A percentile compares a stretch with the other conserved stretches of the same genome.
Conservation (phyloP, 2,888 invertebrate genomes). For the Mesochorus sp. region DNA sequence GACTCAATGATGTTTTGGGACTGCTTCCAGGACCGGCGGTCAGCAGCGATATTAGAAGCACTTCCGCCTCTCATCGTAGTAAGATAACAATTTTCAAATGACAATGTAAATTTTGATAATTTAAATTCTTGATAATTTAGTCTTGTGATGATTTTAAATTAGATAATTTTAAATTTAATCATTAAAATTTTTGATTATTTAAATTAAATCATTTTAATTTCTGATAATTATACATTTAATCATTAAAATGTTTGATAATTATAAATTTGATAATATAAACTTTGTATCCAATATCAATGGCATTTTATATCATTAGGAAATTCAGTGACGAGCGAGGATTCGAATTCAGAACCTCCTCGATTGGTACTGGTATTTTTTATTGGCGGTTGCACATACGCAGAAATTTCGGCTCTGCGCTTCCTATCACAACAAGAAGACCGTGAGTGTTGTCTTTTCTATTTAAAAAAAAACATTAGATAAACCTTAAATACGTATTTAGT, state of each 20-base stretch:
- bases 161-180: too few relatives aligned
- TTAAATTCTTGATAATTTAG: too few relatives aligned
- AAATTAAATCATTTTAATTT: too few relatives aligned
- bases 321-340: constrained; percentile 81
- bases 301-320: constrained; percentile 75
- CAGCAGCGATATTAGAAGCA: constrained; percentile 71
- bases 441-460: too few relatives aligned
- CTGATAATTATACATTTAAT: too few relatives aligned
- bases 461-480: too few relatives aligned
- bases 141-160: too few relatives aligned
- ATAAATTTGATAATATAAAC: neutral
- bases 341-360: constrained; percentile 84
- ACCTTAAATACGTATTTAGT: too few relatives aligned
- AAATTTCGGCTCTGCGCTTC: constrained; percentile 90
- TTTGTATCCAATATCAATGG: constrained; percentile 24
- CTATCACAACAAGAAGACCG: constrained; percentile 90
- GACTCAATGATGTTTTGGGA: constrained; percentile 92
- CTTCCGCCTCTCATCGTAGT: constrained; percentile 66
- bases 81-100: constrained; percentile 52
- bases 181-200: too few relatives aligned
- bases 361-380: constrained; percentile 97
- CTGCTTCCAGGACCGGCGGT: constrained; percentile 90
- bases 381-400: constrained; percentile 98
- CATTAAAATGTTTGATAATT: too few relatives aligned
- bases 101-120: neutral